phyloP scores from a whole-genome alignment of 2,888 invertebrate species.

The Ormyrus rosae region DNA sequence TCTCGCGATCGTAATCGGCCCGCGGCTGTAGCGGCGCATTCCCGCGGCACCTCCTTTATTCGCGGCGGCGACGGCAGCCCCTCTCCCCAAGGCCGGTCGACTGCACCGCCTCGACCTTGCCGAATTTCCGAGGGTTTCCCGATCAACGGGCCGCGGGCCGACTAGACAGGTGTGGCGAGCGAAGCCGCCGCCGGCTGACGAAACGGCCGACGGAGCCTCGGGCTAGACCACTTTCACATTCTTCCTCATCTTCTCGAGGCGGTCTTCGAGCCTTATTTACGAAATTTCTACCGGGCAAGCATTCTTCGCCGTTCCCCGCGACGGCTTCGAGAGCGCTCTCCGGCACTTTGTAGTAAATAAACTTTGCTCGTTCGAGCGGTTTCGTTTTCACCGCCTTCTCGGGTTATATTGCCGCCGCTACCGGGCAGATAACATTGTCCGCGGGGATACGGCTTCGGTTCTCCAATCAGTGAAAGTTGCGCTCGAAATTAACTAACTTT shows the following conservation, averaged over 20 bases:
- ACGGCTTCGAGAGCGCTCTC: no score
- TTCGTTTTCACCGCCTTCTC: no score
- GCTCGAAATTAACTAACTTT: constrained; percentile 8
- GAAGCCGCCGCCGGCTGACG: constrained; percentile 54
- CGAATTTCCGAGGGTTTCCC: no score
- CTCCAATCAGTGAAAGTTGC: constrained; percentile 28
- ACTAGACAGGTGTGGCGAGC: no score
- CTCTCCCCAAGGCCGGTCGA: neutral
- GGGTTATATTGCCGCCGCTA: no score
- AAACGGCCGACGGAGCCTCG: constrained; percentile 62
- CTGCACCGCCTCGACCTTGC: no score
- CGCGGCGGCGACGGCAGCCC: neutral
- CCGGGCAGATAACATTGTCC: no score
- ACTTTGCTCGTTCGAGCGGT: no score
- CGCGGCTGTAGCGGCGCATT: neutral
- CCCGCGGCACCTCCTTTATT: neutral
- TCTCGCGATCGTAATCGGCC: constrained; percentile 20
- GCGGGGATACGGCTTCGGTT: no score
- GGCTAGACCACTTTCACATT: constrained; percentile 72
- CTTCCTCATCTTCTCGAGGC: constrained; percentile 57
- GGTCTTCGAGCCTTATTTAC: neutral
- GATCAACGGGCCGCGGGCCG: no score
- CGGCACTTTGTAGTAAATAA: no score
- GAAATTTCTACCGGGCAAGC: neutral
- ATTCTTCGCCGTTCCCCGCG: no score